Evolutionary conservation across 1,140 invertebrate species (phyloP), one percentile per base, ranked within the genome.

Genomic region (Bombus pascuorum): DNA sequence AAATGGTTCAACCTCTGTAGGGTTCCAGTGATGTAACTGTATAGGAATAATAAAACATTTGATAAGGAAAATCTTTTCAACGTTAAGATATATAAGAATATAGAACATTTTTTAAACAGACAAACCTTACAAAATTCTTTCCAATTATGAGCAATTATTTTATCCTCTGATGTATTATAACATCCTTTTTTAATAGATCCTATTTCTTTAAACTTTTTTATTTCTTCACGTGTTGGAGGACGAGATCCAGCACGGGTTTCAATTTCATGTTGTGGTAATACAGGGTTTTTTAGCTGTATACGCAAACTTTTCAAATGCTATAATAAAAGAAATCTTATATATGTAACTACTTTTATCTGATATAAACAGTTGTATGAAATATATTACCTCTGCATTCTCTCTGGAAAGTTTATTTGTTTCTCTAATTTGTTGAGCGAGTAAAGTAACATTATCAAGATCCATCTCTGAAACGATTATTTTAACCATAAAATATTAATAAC

Each of bases 81-180:
- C 0, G 32, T 34, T 39, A 53, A 53, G 25, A 32, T 47, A 62
- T 42, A 0, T n/a, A 44, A 32, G 0, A 28, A 66, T 28, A 28
- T 25, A 66, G 15, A 59, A 3, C 74, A 66, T 57, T 59, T 44
- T 72, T 32, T 73, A 32, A 83, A 25, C 9, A 72, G 1, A 81
- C 68, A 42, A 34, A 94, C 93, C 75, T 91, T 90, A 42, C 93
- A 94, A 87, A 94, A 94, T 65, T n/a, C 37, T 80, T 87, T 91
- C 93, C 93, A 94, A 72, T 94, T 94, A 18, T 32, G 59, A 53
- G 37, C 42, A 32, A 94, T 93, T 42, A 83, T 87, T 12, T 87
- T 15, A 66, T 94, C 92, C 75, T 94, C 93, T 6, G 83, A 39
- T 39, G 65, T 1, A 57, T 77, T 37, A 39, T 79, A 94, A 9